Evolutionary conservation across 1,140 invertebrate genomes (phyloP).

Genomic region (Drosophila mauritiana): DNA sequence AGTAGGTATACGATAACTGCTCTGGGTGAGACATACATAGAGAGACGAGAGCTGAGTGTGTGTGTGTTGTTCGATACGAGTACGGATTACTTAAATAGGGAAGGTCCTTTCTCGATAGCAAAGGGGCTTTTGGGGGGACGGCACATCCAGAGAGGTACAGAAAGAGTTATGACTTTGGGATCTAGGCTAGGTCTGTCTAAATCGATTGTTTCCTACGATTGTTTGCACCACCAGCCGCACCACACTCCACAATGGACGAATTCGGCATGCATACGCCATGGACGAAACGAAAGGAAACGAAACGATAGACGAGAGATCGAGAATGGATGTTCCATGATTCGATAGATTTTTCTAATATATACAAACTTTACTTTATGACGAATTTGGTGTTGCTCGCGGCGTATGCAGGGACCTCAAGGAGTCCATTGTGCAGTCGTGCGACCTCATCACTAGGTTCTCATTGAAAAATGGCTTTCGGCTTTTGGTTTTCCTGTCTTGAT

Average conservation of each 20-base stretch:
- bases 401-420: conserved; percentile 62
- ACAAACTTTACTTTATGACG: conserved; percentile 19
- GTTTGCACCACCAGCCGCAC: conserved; percentile 63
- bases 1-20: conserved; percentile 13
- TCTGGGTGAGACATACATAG: conserved; percentile 9
- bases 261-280: conserved; percentile 57
- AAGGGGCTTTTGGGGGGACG: not conserved
- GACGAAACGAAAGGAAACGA: conserved; percentile 1
- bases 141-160: conserved; percentile 15
- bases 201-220: conserved; percentile 22
- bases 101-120: not conserved
- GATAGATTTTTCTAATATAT: conserved; percentile 44
- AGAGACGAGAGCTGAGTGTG: conserved; percentile 2
- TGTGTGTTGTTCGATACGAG: conserved; percentile 2
- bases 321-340: conserved; percentile 19
- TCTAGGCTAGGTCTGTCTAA: conserved; percentile 32
- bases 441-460: conserved; percentile 73
- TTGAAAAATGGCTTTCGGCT: conserved; percentile 54
- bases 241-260: conserved; percentile 72
- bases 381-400: conserved; percentile 2
- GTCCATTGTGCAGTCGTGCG: conserved; percentile 77
- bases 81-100: not conserved
- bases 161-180: conserved; percentile 3
- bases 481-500: conserved; percentile 28
- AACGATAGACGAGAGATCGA: conserved; percentile 8